Conservation (phyloP, 1,140 invertebrate genomes). For the Zaprionus taronus region DNA sequence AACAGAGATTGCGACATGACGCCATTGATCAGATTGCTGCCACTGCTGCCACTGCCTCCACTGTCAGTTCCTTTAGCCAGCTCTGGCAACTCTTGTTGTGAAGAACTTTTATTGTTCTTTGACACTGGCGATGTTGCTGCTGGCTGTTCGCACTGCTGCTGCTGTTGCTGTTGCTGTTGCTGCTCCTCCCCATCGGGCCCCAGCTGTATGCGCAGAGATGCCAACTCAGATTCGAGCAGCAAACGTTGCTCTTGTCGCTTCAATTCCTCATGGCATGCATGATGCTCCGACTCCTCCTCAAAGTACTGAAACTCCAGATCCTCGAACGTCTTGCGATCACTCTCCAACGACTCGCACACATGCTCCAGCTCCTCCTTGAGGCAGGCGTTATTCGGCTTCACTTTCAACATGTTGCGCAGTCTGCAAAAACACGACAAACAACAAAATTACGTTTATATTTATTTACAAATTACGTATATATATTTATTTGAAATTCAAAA, state of each 20-base stretch:
- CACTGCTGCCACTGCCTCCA: not conserved
- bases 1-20: slow-evolving; percentile 84
- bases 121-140: not conserved
- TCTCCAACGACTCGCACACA: slow-evolving; percentile 89
- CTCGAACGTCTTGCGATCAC: slow-evolving; percentile 93
- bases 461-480: not conserved
- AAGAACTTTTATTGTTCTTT: not conserved
- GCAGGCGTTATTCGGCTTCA: slow-evolving; percentile 85
- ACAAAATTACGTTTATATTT: not conserved
- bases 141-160: slow-evolving; percentile 22
- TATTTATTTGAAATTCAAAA: slow-evolving; percentile 9
- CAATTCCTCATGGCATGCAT: slow-evolving; percentile 92
- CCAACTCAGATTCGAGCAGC: slow-evolving; percentile 69
- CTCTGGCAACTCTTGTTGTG: not conserved
- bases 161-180: not conserved
- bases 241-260: slow-evolving; percentile 91
- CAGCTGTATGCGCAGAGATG: slow-evolving; percentile 60
- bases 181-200: slow-evolving; percentile 48
- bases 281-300: slow-evolving; percentile 94
- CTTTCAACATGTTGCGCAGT: slow-evolving; percentile 86
- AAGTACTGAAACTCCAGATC: slow-evolving; percentile 97
- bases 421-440: slow-evolving; percentile 51
- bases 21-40: slow-evolving; percentile 62
- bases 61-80: slow-evolving; percentile 6
- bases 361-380: slow-evolving; percentile 87